Conservation (phyloP, 2,113 vertebrate genomes). For the Trochalopteron elliotii region DNA sequence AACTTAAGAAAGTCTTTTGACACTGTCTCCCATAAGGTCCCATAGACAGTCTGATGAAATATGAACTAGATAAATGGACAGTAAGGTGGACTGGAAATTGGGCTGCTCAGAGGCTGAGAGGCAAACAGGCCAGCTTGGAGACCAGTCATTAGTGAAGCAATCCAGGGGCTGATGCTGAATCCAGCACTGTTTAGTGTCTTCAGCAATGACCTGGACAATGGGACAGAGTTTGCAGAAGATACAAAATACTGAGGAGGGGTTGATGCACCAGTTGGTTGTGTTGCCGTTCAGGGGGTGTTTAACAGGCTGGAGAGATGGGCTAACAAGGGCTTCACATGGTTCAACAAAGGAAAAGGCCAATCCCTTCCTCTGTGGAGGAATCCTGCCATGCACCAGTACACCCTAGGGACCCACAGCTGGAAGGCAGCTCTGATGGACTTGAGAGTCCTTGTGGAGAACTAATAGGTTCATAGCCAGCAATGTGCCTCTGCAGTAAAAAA, state of each 20-base stretch:
- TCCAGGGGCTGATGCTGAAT: not conserved
- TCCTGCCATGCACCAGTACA: not conserved
- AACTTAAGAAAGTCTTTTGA: not conserved
- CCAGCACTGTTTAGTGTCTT: not conserved
- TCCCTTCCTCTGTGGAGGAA: not conserved
- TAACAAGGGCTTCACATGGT: not conserved
- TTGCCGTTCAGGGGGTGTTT: not conserved
- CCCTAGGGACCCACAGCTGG: not conserved
- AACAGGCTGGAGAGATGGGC: not conserved
- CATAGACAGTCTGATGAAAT: not conserved
- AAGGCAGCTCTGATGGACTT: not conserved
- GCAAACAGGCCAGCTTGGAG: not conserved
- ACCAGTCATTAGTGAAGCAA: not conserved
- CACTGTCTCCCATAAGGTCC: not conserved
- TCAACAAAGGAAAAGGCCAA: not conserved
- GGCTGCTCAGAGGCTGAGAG: not conserved
- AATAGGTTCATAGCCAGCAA: not conserved
- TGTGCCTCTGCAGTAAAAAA: not conserved
- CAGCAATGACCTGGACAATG: not conserved
- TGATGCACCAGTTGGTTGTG: not conserved
- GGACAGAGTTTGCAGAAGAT: not conserved
- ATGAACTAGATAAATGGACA: not conserved
- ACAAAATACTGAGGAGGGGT: not conserved
- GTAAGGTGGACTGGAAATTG: not conserved
- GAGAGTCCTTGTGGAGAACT: not conserved